Conservation (phyloP, 2,888 invertebrate species). For the Drosophila cracens region DNA sequence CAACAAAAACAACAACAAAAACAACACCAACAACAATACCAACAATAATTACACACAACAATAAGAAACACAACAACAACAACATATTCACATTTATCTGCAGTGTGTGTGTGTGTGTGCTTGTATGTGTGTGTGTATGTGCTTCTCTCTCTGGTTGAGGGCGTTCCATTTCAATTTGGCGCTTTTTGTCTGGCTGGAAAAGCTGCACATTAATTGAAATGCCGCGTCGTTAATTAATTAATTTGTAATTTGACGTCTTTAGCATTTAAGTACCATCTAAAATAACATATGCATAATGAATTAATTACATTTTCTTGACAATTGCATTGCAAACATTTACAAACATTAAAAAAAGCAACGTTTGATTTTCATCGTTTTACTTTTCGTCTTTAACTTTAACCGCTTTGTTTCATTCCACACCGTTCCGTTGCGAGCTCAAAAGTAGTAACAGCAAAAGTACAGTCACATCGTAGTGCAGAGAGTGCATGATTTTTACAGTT, state of each 20-base stretch:
- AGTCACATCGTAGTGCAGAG: constrained; percentile 19
- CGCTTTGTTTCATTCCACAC: constrained; percentile 49
- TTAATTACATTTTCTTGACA: constrained; percentile 34
- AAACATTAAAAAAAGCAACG: constrained; percentile 62
- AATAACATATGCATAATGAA: constrained; percentile 24
- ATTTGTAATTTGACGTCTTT: constrained; percentile 25
- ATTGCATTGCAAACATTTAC: constrained; percentile 40
- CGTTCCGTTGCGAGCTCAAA: constrained; percentile 38
- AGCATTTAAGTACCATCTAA: constrained; percentile 61
- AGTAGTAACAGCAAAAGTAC: constrained; percentile 53
- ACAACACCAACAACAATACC: constrained; percentile 10
- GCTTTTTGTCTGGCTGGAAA: constrained; percentile 72
- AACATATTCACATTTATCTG: constrained; percentile 24
- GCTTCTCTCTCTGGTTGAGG: constrained; percentile 24
- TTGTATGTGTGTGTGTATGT: constrained; percentile 15
- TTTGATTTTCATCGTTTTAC: constrained; percentile 49
- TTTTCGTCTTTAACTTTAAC: constrained; percentile 13
- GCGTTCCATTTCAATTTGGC: constrained; percentile 67
- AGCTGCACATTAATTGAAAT: constrained; percentile 74
- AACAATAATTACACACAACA: constrained; percentile 18
- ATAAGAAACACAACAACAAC: constrained; percentile 20
- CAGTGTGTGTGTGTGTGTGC: constrained; percentile 5
- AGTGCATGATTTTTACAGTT: constrained; percentile 24
- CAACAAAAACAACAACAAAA: constrained; percentile 23
- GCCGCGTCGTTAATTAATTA: constrained; percentile 30